These are phyloP conservation scores for Bergia puertoricense DNA, from an alignment of 92 coral and sea anemone genomes.

Conservation along the genomic window DNA sequence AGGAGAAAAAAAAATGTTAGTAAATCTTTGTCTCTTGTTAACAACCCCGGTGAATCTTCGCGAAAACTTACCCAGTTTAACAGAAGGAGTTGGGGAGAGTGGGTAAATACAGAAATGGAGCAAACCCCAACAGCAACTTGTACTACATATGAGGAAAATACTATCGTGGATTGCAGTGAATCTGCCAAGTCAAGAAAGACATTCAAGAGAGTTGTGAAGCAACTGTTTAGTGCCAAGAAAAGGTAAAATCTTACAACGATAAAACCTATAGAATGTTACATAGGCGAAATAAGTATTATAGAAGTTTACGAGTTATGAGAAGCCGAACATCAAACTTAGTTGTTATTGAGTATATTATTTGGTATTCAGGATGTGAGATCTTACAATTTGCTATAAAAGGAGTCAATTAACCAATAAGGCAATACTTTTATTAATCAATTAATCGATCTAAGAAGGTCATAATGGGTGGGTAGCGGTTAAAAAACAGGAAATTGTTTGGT, in stretches of 20 bases:
- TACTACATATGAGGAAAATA: conserved; percentile 34
- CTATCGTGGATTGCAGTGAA: conserved; percentile 34
- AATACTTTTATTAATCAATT: too few relatives aligned
- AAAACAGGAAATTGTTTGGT: too few relatives aligned
- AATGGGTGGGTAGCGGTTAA: too few relatives aligned
- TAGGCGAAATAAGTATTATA: neutral
- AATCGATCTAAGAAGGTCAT: too few relatives aligned
- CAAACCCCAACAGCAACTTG: conserved; percentile 4
- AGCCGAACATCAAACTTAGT: too few relatives aligned
- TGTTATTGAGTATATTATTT: too few relatives aligned
- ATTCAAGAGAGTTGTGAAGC: conserved; percentile 73
- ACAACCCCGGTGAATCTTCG: conserved; percentile 38
- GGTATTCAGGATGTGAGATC: too few relatives aligned
- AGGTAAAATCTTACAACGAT: conserved; percentile 50
- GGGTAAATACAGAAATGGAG: conserved; percentile 64
- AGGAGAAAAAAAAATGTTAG: conserved; percentile 32
- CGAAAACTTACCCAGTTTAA: conserved; percentile 35
- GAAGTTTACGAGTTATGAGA: too few relatives aligned
- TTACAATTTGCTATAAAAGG: too few relatives aligned
- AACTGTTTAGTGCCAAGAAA: conserved; percentile 67
- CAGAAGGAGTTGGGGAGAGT: conserved; percentile 68
- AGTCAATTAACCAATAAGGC: too few relatives aligned
- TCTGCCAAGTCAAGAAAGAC: conserved; percentile 57
- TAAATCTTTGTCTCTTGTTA: conserved; percentile 37
- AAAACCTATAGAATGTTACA: neutral